Percentiles rank a stretch among this genome's conserved stretches.
These are phyloP conservation scores for Ianthella basta DNA, from an alignment of 37 sponge, comb jelly and placozoan genomes.

Conservation along the genomic window DNA sequence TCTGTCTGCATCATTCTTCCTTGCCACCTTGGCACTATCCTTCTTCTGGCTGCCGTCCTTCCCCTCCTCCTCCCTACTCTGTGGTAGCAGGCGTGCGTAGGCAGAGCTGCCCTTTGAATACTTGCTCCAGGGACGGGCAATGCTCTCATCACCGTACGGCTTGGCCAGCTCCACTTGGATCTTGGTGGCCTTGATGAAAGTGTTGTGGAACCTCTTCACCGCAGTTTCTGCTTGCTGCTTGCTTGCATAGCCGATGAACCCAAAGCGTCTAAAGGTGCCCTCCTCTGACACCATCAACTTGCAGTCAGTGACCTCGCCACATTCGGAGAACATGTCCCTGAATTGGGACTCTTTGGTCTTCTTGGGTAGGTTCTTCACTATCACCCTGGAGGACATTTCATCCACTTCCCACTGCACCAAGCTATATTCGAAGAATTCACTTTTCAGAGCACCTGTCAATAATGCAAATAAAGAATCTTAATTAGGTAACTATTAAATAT, in stretches of 20 bases:
- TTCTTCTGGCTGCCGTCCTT: neutral
- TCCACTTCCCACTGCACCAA: constrained; percentile 19
- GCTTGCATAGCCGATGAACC: constrained; percentile 78
- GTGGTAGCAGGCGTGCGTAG: constrained; percentile 1
- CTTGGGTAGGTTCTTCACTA: constrained; percentile 93
- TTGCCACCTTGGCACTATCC: constrained; percentile 15
- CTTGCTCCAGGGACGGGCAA: constrained; percentile 93
- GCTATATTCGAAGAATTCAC: too few species aligned
- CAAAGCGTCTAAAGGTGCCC: constrained; percentile 83
- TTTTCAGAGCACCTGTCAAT: too few species aligned
- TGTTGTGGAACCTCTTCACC: constrained; percentile 77
- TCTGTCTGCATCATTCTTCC: constrained; percentile 2
- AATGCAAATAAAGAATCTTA: too few species aligned
- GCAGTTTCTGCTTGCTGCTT: constrained; percentile 63
- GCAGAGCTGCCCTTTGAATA: constrained; percentile 87
- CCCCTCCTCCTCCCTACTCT: constrained; percentile 21
- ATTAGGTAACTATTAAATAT: too few species aligned
- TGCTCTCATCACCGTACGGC: constrained; percentile 68
- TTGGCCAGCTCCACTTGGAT: constrained; percentile 86
- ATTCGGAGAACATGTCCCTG: constrained; percentile 68
- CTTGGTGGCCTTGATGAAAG: constrained; percentile 81
- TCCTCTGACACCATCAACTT: constrained; percentile 72
- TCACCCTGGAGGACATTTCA: constrained; percentile 83
- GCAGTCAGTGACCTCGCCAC: constrained; percentile 90
- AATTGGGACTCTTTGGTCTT: constrained; percentile 71